Percentiles rank a stretch among this genome's conserved stretches.
phyloP scores from a whole-genome alignment of 2,113 vertebrate genomes.

The Bolborhynchus lineola region DNA sequence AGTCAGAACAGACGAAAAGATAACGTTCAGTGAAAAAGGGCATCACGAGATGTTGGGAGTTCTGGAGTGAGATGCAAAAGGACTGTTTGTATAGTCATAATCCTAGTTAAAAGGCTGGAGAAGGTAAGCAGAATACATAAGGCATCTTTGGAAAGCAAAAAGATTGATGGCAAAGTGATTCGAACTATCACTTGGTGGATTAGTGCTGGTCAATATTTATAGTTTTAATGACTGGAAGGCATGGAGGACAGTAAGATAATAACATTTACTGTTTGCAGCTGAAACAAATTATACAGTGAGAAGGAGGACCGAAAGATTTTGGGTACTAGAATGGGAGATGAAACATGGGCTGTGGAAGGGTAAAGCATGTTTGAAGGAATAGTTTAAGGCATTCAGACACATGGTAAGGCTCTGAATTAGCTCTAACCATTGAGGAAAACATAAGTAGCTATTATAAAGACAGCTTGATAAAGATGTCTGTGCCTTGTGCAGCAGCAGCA shows the following conservation, averaged over 20 bases:
- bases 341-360: not conserved
- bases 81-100: not conserved
- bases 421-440: constrained; percentile 34
- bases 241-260: not conserved
- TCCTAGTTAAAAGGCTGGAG: not conserved
- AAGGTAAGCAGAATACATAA: not conserved
- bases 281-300: not conserved
- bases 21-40: not conserved
- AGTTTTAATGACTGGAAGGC: not conserved
- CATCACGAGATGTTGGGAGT: not conserved
- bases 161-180: not conserved
- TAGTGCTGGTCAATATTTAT: not conserved
- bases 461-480: constrained; percentile 40
- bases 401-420: constrained; percentile 40
- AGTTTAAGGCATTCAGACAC: constrained; percentile 34
- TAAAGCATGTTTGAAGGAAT: constrained; percentile 11
- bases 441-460: constrained; percentile 34
- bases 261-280: not conserved
- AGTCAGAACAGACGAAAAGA: not conserved
- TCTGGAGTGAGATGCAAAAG: not conserved
- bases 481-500: not conserved
- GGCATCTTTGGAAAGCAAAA: not conserved
- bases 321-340: not conserved
- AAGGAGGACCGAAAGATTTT: not conserved
- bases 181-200: not conserved